These are phyloP conservation scores for Rhynchonycteris naso DNA, from an alignment of 2,797 vertebrate species.

Conservation along the genomic window DNA sequence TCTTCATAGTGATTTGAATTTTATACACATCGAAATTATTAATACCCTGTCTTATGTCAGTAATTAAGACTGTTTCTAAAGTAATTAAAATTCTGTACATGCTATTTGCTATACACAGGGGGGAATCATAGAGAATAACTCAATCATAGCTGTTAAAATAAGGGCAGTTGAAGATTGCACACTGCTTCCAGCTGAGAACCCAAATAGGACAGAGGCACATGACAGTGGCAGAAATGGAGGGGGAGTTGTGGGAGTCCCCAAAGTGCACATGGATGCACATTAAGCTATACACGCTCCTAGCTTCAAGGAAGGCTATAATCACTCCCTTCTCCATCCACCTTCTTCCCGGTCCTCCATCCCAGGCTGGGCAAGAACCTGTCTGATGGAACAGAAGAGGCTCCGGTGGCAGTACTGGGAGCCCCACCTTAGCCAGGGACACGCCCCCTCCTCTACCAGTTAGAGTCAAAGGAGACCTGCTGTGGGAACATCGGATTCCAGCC, in stretches of 20 bases:
- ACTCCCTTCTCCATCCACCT: not conserved
- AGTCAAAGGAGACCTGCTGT: not conserved
- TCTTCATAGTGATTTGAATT: constrained; percentile 51
- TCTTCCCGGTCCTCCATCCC: not conserved
- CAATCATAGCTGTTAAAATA: not conserved
- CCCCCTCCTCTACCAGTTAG: not conserved
- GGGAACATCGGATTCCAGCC: not conserved
- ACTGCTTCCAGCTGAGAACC: not conserved
- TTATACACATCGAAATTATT: constrained; percentile 43
- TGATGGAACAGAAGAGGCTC: not conserved
- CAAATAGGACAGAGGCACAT: not conserved
- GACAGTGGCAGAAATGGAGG: rapidly evolving
- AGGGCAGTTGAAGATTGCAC: not conserved
- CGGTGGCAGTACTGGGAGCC: not conserved
- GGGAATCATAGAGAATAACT: not conserved
- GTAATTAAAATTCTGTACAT: constrained; percentile 36
- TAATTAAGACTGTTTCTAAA: constrained; percentile 57
- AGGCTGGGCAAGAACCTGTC: not conserved
- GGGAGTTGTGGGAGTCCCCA: not conserved
- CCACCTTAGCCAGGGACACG: not conserved
- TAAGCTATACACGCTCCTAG: not conserved
- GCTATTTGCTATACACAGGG: not conserved
- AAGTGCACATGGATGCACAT: not conserved
- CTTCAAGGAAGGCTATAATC: not conserved
- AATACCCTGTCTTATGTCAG: not conserved